Evolutionary conservation across 1,140 invertebrate species (phyloP).

Genomic region (Metaphire vulgaris): DNA sequence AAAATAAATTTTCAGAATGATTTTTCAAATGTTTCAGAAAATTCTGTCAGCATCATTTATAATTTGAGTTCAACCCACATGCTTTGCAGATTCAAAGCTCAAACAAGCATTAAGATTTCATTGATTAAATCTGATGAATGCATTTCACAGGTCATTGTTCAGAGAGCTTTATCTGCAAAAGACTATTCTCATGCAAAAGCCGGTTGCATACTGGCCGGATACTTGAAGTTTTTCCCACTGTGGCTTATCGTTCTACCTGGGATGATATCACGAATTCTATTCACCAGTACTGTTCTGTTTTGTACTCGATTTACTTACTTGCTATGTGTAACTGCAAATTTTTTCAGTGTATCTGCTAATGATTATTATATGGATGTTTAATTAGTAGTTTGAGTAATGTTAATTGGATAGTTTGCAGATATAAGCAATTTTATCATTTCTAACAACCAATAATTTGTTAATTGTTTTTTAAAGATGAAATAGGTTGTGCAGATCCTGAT

Average conservation of each 20-base stretch:
- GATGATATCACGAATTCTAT: constrained; percentile 58
- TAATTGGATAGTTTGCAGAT: not conserved
- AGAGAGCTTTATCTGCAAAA: constrained; percentile 57
- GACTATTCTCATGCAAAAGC: constrained; percentile 57
- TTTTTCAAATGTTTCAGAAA: not conserved
- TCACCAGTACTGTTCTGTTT: constrained; percentile 46
- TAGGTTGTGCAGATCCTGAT: constrained; percentile 26
- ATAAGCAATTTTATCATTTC: too few relatives aligned
- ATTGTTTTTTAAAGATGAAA: too few relatives aligned
- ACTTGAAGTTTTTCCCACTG: constrained; percentile 58
- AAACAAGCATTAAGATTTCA: too few relatives aligned
- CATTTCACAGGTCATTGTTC: constrained; percentile 60
- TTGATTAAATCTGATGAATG: too few relatives aligned
- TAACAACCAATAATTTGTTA: too few relatives aligned
- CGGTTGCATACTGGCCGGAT: constrained; percentile 56
- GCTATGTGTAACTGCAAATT: too few relatives aligned
- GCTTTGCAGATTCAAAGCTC: too few relatives aligned
- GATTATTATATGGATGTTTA: not conserved
- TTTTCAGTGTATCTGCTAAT: too few relatives aligned
- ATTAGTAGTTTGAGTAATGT: constrained; percentile 6
- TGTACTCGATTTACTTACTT: too few relatives aligned
- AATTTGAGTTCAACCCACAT: too few relatives aligned
- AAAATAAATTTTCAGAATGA: not conserved
- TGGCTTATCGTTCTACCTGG: constrained; percentile 59
- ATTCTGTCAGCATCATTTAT: not conserved